Base-by-base conservation (phyloP, 2,113 vertebrate species). In the Ranitomeya variabilis region DNA sequence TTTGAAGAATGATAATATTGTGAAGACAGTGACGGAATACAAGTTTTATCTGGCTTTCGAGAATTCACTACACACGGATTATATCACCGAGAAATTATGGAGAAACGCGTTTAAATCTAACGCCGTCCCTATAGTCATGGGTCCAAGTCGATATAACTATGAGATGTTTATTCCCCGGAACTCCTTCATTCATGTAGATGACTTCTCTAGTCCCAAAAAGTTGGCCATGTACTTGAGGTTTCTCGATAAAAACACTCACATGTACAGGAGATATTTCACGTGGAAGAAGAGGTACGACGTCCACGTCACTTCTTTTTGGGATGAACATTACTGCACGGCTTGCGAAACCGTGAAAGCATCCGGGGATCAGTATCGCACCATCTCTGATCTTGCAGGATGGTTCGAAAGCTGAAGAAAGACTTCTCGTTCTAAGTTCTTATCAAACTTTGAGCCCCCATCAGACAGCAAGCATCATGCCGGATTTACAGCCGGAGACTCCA, bases 11-110 rank as follows among this genome's bases (percentile, higher is more conserved):
- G 90, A 90, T 9, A 92, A 91, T 0, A 89, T 98, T 67, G 91
- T 96, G 80, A 92, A 91, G 77, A 96, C 96, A 0, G 62, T 96
- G 60, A 92, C 92, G 0, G 91, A 92, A 67, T 99, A 99, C 94
- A 96, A 96, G 90, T 99, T 99, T 92, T 99, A 99, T 92, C 93
- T 99, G 87, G 96, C 98, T 14, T 97, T 99, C 6, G 98, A 99
- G 91, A 99, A 99, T 94, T 99, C 97, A 0, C 95, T 96, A 91
- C 97, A 98, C 91, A 93, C 93, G 0, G 97, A 99, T 91, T 99
- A 99, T 90, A 97, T 99, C 91, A 99, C 97, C 0, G 98, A 99
- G 92, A 99, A 99, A 87, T 92, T 99, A 77, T 99, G 98, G 98
- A 93, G 91, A 9, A 99, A 99, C 7, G 95, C 98, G 0, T 91